Evolutionary conservation across 2,888 invertebrate genomes (phyloP).

Genomic region (Meta bourneti): DNA sequence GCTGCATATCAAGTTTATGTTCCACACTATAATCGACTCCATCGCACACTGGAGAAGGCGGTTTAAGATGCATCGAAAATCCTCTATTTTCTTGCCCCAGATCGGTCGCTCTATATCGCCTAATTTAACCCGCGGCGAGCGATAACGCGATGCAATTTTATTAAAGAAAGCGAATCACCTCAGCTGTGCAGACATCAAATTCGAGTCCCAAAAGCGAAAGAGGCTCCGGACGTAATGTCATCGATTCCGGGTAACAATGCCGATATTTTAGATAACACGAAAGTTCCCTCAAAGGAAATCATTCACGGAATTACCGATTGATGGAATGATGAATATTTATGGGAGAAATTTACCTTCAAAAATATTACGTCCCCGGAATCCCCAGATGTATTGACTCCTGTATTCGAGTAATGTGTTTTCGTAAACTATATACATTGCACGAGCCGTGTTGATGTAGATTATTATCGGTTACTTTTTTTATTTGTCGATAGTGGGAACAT

Average conservation of each 20-base stretch:
- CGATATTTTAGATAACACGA: slow-evolving; percentile 11
- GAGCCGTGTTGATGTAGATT: background rate
- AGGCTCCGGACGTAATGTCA: background rate
- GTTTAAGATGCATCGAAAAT: too few relatives aligned
- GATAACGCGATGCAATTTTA: background rate
- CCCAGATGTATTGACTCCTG: background rate
- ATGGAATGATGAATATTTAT: slow-evolving; percentile 42
- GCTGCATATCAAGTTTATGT: too few relatives aligned
- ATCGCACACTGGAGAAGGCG: too few relatives aligned
- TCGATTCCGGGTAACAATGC: slow-evolving; percentile 15
- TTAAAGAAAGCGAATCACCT: background rate
- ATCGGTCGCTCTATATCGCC: too few relatives aligned
- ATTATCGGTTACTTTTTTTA: background rate
- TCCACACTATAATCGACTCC: too few relatives aligned
- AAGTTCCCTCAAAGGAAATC: slow-evolving; percentile 21
- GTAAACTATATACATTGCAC: background rate
- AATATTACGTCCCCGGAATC: background rate
- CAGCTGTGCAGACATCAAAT: background rate
- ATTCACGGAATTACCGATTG: slow-evolving; percentile 33
- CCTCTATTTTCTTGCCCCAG: too few relatives aligned
- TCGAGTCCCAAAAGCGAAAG: background rate
- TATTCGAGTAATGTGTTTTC: background rate
- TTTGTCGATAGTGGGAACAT: background rate
- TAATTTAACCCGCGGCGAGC: too few relatives aligned
- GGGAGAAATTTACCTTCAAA: background rate